Conservation (phyloP, 2,888 invertebrate species). For the Diogma glabrata region DNA sequence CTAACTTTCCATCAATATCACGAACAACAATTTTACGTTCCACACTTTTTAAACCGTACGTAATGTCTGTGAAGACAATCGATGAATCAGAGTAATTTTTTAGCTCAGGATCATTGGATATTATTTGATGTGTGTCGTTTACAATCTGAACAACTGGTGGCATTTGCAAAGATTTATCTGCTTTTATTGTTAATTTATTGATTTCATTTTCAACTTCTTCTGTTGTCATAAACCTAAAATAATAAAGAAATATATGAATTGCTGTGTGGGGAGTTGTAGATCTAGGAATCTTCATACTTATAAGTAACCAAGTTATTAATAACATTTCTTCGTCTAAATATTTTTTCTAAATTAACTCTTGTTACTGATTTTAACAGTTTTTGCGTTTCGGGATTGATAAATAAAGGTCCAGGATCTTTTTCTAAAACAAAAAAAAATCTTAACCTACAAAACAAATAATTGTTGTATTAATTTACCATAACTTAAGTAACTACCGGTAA, state of each 20-base stretch:
- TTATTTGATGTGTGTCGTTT: constrained; percentile 45
- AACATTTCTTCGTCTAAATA: constrained; percentile 50
- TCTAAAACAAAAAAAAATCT: constrained; percentile 26
- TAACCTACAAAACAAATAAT: neutral
- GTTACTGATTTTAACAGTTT: constrained; percentile 60
- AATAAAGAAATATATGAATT: no score
- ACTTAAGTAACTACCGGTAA: neutral
- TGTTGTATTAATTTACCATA: constrained; percentile 7
- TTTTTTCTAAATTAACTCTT: constrained; percentile 56
- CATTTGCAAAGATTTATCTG: constrained; percentile 64
- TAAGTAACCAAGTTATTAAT: constrained; percentile 28
- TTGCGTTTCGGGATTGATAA: constrained; percentile 66
- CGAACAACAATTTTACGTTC: constrained; percentile 54
- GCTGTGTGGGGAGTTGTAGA: no score
- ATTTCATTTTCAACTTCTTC: constrained; percentile 55
- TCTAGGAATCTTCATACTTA: no score
- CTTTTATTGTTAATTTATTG: constrained; percentile 44
- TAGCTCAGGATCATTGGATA: constrained; percentile 67
- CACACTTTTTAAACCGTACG: constrained; percentile 61
- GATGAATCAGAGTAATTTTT: constrained; percentile 54
- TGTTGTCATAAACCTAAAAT: constrained; percentile 79
- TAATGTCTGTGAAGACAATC: constrained; percentile 83
- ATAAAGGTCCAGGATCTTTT: constrained; percentile 57
- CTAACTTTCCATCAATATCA: constrained; percentile 71
- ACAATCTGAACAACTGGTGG: constrained; percentile 67